Percentiles rank a stretch among this genome's conserved stretches.
Evolutionary conservation across 2,797 vertebrate genomes (phyloP).

Genomic region (Darevskia mixta): DNA sequence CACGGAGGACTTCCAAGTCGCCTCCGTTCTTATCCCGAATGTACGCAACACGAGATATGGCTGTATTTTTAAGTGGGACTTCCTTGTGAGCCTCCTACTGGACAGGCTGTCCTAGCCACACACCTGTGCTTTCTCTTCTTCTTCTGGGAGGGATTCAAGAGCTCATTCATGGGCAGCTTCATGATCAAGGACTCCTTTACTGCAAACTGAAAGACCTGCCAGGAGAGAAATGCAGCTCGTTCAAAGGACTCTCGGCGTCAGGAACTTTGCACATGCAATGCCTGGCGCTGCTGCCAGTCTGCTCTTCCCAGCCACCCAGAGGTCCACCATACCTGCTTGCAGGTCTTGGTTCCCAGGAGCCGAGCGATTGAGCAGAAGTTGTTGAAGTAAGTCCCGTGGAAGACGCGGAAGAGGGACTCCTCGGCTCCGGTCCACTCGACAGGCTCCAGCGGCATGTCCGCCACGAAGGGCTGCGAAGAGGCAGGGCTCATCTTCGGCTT

Average conservation of each 20-base stretch:
- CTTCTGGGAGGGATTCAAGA: slow-evolving; percentile 94
- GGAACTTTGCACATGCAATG: not conserved
- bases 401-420: slow-evolving; percentile 95
- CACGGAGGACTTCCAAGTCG: too few relatives aligned
- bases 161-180: slow-evolving; percentile 90
- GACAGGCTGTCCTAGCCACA: slow-evolving; percentile 41
- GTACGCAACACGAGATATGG: too few relatives aligned
- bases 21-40: too few relatives aligned
- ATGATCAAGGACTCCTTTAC: slow-evolving; percentile 93
- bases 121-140: slow-evolving; percentile 98
- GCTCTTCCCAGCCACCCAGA: not conserved
- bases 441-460: slow-evolving; percentile 82
- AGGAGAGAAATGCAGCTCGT: slow-evolving; percentile 30
- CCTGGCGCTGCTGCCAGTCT: not conserved
- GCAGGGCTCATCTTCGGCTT: slow-evolving; percentile 87
- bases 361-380: slow-evolving; percentile 98
- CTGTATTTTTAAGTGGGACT: not conserved
- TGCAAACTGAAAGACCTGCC: slow-evolving; percentile 95
- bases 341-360: slow-evolving; percentile 95
- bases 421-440: slow-evolving; percentile 94
- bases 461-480: slow-evolving; percentile 80
- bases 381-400: slow-evolving; percentile 98
- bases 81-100: not conserved
- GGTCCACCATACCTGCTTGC: slow-evolving; percentile 87
- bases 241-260: not conserved